These are phyloP conservation scores for Helostoma temminkii DNA, from an alignment of 2,797 vertebrate genomes.

Conservation along the genomic window DNA sequence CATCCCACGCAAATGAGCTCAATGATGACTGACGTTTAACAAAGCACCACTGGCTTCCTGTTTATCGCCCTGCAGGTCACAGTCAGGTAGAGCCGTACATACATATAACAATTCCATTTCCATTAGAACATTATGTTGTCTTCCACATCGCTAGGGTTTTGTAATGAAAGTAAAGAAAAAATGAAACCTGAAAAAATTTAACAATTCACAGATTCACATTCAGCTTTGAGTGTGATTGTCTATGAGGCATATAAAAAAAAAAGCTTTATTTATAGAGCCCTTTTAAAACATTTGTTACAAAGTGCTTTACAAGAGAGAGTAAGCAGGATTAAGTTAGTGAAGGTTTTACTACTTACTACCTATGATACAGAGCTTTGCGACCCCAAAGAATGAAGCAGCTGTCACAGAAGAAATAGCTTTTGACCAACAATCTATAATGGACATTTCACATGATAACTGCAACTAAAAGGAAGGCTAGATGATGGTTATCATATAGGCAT, in stretches of 20 bases:
- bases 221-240: neutral
- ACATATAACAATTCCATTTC: conserved; percentile 17
- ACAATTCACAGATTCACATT: neutral
- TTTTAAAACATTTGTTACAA: too few relatives aligned
- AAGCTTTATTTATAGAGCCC: too few relatives aligned
- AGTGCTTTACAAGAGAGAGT: too few relatives aligned
- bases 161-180: neutral
- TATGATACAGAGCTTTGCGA: too few relatives aligned
- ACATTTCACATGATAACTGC: too few relatives aligned
- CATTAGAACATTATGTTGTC: neutral
- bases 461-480: too few relatives aligned
- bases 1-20: conserved; percentile 49
- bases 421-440: too few relatives aligned
- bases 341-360: too few relatives aligned
- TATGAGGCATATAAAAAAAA: too few relatives aligned
- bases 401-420: too few relatives aligned
- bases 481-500: too few relatives aligned
- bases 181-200: neutral
- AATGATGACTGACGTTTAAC: conserved; percentile 57
- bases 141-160: neutral
- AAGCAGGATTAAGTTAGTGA: neutral
- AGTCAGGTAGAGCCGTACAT: conserved; percentile 2
- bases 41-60: conserved; percentile 44
- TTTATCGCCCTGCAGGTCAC: conserved; percentile 47
- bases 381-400: too few relatives aligned